These are phyloP conservation scores for Macrotus californicus DNA, from an alignment of 2,113 vertebrate genomes.

Conservation along the genomic window DNA sequence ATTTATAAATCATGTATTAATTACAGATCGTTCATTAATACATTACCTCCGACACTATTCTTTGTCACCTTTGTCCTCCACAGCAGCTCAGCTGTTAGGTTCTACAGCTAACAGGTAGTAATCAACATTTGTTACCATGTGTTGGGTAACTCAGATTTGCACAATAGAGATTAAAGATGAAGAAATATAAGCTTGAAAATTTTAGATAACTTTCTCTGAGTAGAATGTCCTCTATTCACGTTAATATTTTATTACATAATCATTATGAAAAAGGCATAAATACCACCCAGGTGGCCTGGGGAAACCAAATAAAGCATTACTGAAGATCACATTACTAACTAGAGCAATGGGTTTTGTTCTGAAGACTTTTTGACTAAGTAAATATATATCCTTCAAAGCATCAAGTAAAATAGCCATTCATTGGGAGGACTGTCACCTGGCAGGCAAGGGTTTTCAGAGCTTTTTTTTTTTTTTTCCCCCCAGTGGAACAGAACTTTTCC, in stretches of 20 bases:
- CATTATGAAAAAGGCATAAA: slow-evolving; percentile 22
- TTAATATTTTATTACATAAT: background rate
- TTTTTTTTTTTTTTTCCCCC: background rate
- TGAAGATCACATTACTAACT: background rate
- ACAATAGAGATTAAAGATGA: background rate
- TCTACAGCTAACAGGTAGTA: background rate
- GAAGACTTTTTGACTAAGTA: background rate
- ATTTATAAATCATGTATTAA: too few species aligned
- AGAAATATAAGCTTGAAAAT: background rate
- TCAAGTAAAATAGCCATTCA: slow-evolving; percentile 37
- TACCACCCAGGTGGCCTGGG: background rate
- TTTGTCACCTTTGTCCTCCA: background rate
- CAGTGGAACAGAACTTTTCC: slow-evolving; percentile 28
- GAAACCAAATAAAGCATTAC: background rate
- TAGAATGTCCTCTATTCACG: background rate
- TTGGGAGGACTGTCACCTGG: slow-evolving; percentile 12
- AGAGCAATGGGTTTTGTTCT: background rate
- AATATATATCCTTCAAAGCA: slow-evolving; percentile 22
- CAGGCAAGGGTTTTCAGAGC: slow-evolving; percentile 46
- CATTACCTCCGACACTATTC: background rate
- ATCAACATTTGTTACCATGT: background rate
- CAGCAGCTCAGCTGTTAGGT: background rate
- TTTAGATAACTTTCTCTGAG: background rate
- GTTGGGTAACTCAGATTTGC: background rate
- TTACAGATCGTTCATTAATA: background rate